Conservation (phyloP, 2,797 vertebrate species). For the Spea hammondii region DNA sequence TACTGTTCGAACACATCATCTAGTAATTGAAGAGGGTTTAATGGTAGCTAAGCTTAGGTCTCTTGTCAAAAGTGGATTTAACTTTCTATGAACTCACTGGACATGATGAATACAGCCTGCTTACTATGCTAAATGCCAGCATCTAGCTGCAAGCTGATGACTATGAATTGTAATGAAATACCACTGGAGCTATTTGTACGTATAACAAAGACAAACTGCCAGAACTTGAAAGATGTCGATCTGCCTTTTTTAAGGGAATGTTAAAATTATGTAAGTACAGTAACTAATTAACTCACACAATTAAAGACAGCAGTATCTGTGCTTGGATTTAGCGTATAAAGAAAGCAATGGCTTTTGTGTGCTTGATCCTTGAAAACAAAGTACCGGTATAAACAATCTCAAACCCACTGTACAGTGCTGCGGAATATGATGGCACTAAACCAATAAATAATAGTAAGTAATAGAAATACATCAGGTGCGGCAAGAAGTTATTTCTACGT, state of each 20-base stretch:
- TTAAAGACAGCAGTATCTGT: neutral
- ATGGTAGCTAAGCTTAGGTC: slow-evolving; percentile 76
- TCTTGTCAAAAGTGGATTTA: slow-evolving; percentile 83
- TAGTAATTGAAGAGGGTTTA: slow-evolving; percentile 83
- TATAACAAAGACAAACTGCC: slow-evolving; percentile 79
- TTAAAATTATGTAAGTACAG: slow-evolving; percentile 68
- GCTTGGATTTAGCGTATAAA: no score
- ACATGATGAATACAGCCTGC: slow-evolving; percentile 78
- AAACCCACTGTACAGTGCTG: no score
- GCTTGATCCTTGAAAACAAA: no score
- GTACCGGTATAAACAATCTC: no score
- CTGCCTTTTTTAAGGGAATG: slow-evolving; percentile 70
- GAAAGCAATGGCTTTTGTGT: no score
- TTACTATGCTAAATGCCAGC: slow-evolving; percentile 77
- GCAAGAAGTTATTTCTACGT: no score
- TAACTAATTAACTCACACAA: slow-evolving; percentile 29
- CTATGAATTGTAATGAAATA: slow-evolving; percentile 84
- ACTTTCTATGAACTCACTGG: slow-evolving; percentile 83
- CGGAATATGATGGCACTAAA: no score
- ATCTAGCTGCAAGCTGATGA: slow-evolving; percentile 73
- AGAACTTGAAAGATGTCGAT: slow-evolving; percentile 77
- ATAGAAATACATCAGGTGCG: no score
- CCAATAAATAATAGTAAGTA: no score
- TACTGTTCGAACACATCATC: slow-evolving; percentile 79
- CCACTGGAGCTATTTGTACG: slow-evolving; percentile 79